Conservation (phyloP, 2,797 vertebrate genomes). For the Pantherophis vulpinus region DNA sequence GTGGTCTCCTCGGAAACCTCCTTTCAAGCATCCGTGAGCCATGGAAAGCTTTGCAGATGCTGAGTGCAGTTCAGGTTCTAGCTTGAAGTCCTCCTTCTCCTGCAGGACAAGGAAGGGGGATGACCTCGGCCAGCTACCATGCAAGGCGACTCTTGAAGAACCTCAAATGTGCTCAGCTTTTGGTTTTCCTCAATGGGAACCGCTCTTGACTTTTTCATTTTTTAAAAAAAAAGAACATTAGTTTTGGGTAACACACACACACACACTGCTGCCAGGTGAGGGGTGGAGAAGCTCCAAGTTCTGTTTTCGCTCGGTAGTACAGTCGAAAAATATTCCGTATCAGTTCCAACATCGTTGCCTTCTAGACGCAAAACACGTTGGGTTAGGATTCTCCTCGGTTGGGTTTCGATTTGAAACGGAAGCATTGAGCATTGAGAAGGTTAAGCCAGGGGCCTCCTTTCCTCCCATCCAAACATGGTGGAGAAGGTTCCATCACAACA, state of each 20-base stretch:
- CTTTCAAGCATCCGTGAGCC: conserved; percentile 43
- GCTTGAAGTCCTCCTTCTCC: conserved; percentile 34
- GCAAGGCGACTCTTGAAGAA: conserved; percentile 57
- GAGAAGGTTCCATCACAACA: not conserved
- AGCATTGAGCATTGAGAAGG: too few relatives aligned
- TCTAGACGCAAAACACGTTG: not conserved
- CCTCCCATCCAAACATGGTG: not conserved
- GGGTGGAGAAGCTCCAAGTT: not conserved
- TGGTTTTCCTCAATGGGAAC: conserved; percentile 26
- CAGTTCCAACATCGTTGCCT: not conserved
- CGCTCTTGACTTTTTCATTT: not conserved
- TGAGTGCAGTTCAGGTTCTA: conserved; percentile 33
- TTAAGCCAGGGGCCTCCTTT: not conserved
- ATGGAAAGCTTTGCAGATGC: conserved; percentile 25
- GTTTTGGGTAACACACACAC: conserved; percentile 16
- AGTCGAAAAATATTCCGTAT: not conserved
- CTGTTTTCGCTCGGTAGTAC: not conserved
- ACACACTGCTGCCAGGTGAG: conserved; percentile 19
- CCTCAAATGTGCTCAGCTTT: conserved; percentile 44
- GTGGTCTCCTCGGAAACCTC: conserved; percentile 47
- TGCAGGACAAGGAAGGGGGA: conserved; percentile 61
- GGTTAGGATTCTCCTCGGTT: not conserved
- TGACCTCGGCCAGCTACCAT: conserved; percentile 25
- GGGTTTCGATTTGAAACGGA: not conserved
- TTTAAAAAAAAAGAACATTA: not conserved